phyloP scores from a whole-genome alignment of 2,888 invertebrate genomes.

The Andrena haemorrhoa region DNA sequence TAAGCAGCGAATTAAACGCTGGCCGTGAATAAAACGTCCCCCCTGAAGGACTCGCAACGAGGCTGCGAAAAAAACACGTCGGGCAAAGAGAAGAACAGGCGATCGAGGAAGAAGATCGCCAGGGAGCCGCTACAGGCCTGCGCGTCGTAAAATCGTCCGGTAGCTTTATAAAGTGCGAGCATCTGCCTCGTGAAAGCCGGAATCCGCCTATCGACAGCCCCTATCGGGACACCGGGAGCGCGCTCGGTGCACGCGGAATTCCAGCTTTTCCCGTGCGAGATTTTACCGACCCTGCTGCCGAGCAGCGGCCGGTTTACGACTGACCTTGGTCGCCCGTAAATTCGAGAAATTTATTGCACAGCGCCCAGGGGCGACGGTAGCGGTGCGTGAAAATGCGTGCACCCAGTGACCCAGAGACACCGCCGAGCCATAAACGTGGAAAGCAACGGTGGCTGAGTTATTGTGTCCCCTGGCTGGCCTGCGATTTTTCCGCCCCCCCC shows the following conservation, averaged over 20 bases:
- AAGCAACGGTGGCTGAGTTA: conserved; percentile 32
- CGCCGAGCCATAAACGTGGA: conserved; percentile 51
- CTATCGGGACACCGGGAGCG: neutral
- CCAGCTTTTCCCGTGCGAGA: neutral
- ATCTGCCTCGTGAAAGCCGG: conserved; percentile 25
- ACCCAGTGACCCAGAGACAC: conserved; percentile 54
- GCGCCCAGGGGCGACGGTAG: neutral
- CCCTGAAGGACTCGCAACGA: neutral
- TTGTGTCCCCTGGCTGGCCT: conserved; percentile 24
- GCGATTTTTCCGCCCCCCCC: conserved; percentile 2
- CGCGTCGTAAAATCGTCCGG: neutral
- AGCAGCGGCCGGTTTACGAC: conserved; percentile 44
- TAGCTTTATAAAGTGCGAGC: conserved; percentile 23
- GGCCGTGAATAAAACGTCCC: neutral
- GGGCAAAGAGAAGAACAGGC: too few species aligned
- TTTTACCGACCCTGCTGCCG: conserved; percentile 32
- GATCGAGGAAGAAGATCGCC: neutral
- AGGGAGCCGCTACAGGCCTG: neutral
- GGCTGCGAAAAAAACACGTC: neutral
- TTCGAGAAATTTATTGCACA: conserved; percentile 58
- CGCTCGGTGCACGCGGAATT: neutral
- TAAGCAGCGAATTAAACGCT: conserved; percentile 33
- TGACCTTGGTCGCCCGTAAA: conserved; percentile 59
- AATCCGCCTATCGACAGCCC: conserved; percentile 17
- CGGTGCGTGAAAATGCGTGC: conserved; percentile 20